Evolutionary conservation across 2,797 vertebrate species (phyloP).

Genomic region (Microcaecilia unicolor): DNA sequence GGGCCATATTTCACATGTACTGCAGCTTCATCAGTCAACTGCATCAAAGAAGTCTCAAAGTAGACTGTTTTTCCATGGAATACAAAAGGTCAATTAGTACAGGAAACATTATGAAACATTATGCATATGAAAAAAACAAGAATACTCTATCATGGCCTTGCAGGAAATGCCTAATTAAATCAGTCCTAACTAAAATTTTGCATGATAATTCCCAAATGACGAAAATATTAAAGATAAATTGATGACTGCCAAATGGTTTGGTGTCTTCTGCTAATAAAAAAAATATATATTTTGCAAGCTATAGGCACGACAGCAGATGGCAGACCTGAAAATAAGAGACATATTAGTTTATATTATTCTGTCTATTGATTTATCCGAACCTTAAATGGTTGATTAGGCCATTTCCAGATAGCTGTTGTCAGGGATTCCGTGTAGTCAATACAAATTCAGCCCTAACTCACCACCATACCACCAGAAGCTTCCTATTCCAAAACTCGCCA

Average conservation of each 20-base stretch:
- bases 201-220: conserved; percentile 56
- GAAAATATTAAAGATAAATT: conserved; percentile 57
- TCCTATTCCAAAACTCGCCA: background rate
- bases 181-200: conserved; percentile 47
- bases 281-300: conserved; percentile 49
- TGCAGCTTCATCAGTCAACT: conserved; percentile 42
- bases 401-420: conserved; percentile 34
- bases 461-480: conserved; percentile 1
- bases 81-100: conserved; percentile 57
- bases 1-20: conserved; percentile 25
- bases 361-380: conserved; percentile 42
- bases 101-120: conserved; percentile 65
- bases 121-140: conserved; percentile 53
- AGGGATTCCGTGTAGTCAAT: conserved; percentile 9
- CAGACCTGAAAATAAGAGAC: conserved; percentile 36
- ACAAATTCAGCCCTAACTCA: conserved; percentile 18
- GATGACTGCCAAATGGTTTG: conserved; percentile 53
- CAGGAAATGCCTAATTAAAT: conserved; percentile 69
- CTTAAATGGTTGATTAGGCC: conserved; percentile 39
- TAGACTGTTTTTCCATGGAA: conserved; percentile 43
- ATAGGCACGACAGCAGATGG: conserved; percentile 47
- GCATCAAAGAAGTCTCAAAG: conserved; percentile 43
- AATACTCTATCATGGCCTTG: conserved; percentile 46
- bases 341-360: conserved; percentile 31
- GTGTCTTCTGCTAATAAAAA: conserved; percentile 45